Percentiles rank a stretch among this genome's conserved stretches.
These are phyloP conservation scores for Deilephila porcellus DNA, from an alignment of 2,888 invertebrate genomes.

Conservation along the genomic window DNA sequence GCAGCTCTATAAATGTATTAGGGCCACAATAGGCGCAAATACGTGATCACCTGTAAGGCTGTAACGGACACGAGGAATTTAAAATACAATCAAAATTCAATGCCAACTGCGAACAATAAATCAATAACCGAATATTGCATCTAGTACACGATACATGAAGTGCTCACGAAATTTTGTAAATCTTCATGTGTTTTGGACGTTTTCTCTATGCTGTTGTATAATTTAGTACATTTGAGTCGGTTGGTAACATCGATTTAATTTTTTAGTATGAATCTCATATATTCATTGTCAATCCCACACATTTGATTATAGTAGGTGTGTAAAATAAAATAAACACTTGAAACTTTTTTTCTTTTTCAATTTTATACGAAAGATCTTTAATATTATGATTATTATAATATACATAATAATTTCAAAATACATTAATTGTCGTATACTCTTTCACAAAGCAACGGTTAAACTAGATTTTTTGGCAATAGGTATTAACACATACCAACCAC, in stretches of 20 bases:
- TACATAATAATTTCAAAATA: too few species aligned
- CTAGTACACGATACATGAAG: neutral
- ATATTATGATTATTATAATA: too few species aligned
- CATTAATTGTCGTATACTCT: neutral
- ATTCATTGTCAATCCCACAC: too few species aligned
- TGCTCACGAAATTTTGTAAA: neutral
- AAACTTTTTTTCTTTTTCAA: too few species aligned
- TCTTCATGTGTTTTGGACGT: neutral
- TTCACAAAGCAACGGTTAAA: neutral
- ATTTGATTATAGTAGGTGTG: too few species aligned
- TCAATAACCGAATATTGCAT: constrained; percentile 12
- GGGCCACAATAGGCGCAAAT: neutral
- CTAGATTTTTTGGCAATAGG: neutral
- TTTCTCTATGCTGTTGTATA: neutral
- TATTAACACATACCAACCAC: too few species aligned
- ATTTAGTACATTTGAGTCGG: neutral
- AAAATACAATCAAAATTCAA: constrained; percentile 31
- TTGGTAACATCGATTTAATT: neutral
- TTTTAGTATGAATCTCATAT: too few species aligned
- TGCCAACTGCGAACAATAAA: constrained; percentile 30
- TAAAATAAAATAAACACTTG: too few species aligned
- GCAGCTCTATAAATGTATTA: neutral
- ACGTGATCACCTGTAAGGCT: constrained; percentile 22
- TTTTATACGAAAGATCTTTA: too few species aligned
- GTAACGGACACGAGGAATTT: constrained; percentile 10